phyloP scores from a whole-genome alignment of 2,113 vertebrate genomes.

The Ailurus styani region DNA sequence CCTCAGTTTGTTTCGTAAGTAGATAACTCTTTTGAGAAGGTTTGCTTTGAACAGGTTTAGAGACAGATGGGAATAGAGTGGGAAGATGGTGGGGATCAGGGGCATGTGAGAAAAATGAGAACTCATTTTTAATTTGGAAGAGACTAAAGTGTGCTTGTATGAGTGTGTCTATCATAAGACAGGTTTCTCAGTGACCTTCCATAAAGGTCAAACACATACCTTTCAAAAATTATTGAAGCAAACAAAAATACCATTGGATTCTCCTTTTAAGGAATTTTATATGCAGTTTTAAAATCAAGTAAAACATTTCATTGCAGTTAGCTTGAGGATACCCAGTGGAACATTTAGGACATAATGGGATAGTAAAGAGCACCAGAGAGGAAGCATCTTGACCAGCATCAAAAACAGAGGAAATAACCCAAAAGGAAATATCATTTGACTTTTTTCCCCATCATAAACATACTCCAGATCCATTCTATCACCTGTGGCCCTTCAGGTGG shows the following conservation, averaged over 20 bases:
- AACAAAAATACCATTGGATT: not conserved
- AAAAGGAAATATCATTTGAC: not conserved
- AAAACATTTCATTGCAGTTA: not conserved
- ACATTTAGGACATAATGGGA: not conserved
- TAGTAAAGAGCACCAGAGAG: not conserved
- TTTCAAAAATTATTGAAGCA: not conserved
- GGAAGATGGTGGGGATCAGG: not conserved
- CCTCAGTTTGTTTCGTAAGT: too few species aligned
- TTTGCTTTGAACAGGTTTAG: not conserved
- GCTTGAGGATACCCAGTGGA: not conserved
- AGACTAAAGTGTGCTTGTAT: not conserved
- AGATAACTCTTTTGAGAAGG: not conserved
- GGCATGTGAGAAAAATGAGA: not conserved
- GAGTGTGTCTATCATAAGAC: not conserved
- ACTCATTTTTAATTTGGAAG: not conserved
- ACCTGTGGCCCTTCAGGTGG: not conserved
- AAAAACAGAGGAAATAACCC: not conserved
- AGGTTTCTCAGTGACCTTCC: not conserved
- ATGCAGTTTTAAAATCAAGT: not conserved
- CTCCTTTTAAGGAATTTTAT: not conserved
- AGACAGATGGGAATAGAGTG: not conserved
- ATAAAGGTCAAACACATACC: not conserved
- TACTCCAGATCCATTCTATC: not conserved
- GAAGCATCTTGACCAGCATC: not conserved
- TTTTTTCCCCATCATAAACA: not conserved